Conservation (phyloP, 2,888 invertebrate genomes). For the Morpho deidamia region DNA sequence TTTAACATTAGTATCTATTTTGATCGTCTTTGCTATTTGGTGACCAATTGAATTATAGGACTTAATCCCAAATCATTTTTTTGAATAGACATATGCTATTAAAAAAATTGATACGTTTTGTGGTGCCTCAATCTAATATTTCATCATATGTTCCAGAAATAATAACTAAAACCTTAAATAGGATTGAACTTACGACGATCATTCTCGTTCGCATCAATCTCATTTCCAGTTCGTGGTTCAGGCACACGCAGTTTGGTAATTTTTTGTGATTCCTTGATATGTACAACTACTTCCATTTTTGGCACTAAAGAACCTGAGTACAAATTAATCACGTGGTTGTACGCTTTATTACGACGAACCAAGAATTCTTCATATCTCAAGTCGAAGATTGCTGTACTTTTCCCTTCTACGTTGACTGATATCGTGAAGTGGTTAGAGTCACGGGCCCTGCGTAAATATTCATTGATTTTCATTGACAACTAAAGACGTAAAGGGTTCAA, state of each 20-base stretch:
- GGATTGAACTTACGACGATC: constrained; percentile 56
- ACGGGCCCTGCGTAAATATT: constrained; percentile 67
- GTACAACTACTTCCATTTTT: constrained; percentile 80
- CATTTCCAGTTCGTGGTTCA: constrained; percentile 80
- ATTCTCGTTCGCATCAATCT: constrained; percentile 73
- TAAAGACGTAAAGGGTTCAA: too few species aligned
- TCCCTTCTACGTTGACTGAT: constrained; percentile 81
- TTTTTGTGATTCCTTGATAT: constrained; percentile 80
- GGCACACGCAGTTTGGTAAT: constrained; percentile 80
- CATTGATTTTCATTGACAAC: too few species aligned
- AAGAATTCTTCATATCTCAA: constrained; percentile 86
- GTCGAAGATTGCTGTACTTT: constrained; percentile 81
- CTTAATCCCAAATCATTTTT: background rate
- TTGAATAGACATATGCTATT: background rate
- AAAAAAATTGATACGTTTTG: background rate
- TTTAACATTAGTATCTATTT: too few species aligned
- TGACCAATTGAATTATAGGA: too few species aligned
- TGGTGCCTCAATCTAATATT: too few species aligned
- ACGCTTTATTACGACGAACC: constrained; percentile 79
- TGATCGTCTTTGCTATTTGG: too few species aligned
- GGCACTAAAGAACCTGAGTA: constrained; percentile 83
- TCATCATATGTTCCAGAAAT: too few species aligned
- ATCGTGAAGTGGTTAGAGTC: constrained; percentile 85
- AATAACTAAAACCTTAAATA: background rate
- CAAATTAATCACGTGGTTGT: constrained; percentile 83